phyloP scores from a whole-genome alignment of 2,113 vertebrate genomes.

The Limnothrissa miodon region DNA sequence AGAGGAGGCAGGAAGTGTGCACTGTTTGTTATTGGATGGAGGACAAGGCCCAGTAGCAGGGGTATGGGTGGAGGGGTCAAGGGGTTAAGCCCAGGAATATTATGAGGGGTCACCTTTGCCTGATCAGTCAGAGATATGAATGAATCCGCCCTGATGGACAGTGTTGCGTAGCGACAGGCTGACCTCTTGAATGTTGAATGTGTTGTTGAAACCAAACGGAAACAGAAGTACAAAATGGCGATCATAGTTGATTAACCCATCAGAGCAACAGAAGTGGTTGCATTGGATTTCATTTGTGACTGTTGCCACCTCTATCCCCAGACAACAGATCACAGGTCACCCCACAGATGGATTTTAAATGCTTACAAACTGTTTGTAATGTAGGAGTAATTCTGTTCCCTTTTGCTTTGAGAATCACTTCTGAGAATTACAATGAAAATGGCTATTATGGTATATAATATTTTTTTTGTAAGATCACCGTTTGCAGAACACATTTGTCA shows the following conservation, averaged over 20 bases:
- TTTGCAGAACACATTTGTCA: too few relatives aligned
- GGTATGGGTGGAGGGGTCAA: too few relatives aligned
- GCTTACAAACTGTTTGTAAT: too few relatives aligned
- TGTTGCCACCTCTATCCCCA: background rate
- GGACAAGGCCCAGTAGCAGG: background rate
- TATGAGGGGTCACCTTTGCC: background rate
- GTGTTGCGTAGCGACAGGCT: constrained; percentile 3
- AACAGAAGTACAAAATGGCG: background rate
- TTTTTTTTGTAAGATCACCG: background rate
- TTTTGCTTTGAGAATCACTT: background rate
- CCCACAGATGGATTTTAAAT: background rate
- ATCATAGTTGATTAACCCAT: background rate
- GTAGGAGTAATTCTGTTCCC: background rate
- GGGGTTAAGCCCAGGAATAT: background rate
- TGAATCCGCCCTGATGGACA: background rate
- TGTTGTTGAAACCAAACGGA: background rate
- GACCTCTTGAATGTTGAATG: constrained; percentile 27
- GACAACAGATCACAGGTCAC: background rate
- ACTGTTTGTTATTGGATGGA: background rate
- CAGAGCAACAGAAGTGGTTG: background rate
- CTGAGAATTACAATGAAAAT: too few relatives aligned
- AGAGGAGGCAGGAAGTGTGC: background rate
- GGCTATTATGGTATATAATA: background rate
- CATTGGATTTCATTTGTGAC: background rate
- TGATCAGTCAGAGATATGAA: background rate